These are phyloP conservation scores for Ceuthmochares aereus DNA, from an alignment of 2,113 vertebrate species.

Conservation along the genomic window DNA sequence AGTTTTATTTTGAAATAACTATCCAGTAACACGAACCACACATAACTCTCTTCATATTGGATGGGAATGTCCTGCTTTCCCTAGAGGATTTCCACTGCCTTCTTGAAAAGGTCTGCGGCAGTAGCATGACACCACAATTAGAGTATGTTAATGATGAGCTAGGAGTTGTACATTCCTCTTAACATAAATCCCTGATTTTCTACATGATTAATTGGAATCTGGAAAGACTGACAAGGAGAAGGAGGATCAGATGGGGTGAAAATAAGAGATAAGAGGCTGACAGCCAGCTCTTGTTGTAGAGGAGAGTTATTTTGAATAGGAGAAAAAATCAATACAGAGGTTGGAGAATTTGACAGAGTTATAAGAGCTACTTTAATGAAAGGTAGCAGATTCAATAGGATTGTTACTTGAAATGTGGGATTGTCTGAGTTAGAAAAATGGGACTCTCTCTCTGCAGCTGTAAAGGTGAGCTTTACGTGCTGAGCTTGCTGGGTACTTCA, in stretches of 20 bases:
- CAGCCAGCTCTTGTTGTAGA: slow-evolving; percentile 61
- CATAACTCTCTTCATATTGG: neutral
- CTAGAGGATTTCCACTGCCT: slow-evolving; percentile 1
- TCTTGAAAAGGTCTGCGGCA: slow-evolving; percentile 35
- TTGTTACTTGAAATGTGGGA: slow-evolving; percentile 55
- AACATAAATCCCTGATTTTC: slow-evolving; percentile 62
- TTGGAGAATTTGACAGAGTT: slow-evolving; percentile 71
- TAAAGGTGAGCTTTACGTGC: neutral
- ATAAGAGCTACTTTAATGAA: slow-evolving; percentile 70
- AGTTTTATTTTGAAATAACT: slow-evolving; percentile 43
- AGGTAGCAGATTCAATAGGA: slow-evolving; percentile 61
- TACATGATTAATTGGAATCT: slow-evolving; percentile 54
- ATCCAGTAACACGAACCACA: neutral
- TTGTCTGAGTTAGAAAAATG: slow-evolving; percentile 52
- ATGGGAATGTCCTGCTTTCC: slow-evolving; percentile 38
- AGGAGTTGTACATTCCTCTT: slow-evolving; percentile 50
- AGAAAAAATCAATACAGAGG: slow-evolving; percentile 67
- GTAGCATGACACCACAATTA: slow-evolving; percentile 43
- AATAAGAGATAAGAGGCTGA: slow-evolving; percentile 69
- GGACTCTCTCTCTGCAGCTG: neutral
- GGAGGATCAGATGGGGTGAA: slow-evolving; percentile 61
- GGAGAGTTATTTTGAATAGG: slow-evolving; percentile 69
- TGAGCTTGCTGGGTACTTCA: neutral
- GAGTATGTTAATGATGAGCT: slow-evolving; percentile 53
- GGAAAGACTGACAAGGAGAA: slow-evolving; percentile 48